Evolutionary conservation across 2,888 invertebrate species (phyloP), one percentile per base, ranked within the genome.

Genomic region (Synergus umbraculus): DNA sequence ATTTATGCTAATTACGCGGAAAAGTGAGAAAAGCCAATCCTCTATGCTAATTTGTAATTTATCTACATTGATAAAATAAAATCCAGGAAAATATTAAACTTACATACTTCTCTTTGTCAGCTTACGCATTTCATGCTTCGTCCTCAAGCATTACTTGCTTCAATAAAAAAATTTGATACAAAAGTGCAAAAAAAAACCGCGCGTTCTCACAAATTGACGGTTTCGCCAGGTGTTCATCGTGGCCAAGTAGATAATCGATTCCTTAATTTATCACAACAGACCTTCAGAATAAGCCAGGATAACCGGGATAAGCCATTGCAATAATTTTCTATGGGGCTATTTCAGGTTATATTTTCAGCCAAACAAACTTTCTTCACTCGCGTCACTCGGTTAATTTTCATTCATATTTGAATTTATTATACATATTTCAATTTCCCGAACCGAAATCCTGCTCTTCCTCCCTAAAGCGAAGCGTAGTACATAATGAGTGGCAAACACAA

Each of bases 91-190:
- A 46, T 49, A n/a, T 13, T 67, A 15, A 41, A 89, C 89, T 79
- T 82, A 89, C 89, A 84, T 83, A 80, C 83, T 83, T 44, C 81
- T 86, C 82, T 85, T 89, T 82, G 85, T 79, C 81, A 85, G 86
- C 79, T 86, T 88, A 88, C 87, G 88, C 89, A 89, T 89, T 84
- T 88, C 88, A 89, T 89, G 86, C 86, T 89, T 88, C 81, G 77
- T 67, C 46, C 66, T 65, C 78, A 2, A 54, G 49, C 15, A 15
- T 37, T 18, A 73, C 49, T 9, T 37, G n/a, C 9, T 29, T 15
- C 37, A n/a, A 49, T n/a, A 37, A 41, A 54, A 54, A 49, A 73
- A 15, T 41, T 54, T 37, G 73, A 15, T 73, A 73, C 9, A 49
- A 54, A 69, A 12, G 37, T 54, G 49, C 15, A 58, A 73, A 22